These are phyloP conservation scores for Liopterus haemorrhoidalis DNA, from an alignment of 2,888 invertebrate genomes.

Conservation along the genomic window DNA sequence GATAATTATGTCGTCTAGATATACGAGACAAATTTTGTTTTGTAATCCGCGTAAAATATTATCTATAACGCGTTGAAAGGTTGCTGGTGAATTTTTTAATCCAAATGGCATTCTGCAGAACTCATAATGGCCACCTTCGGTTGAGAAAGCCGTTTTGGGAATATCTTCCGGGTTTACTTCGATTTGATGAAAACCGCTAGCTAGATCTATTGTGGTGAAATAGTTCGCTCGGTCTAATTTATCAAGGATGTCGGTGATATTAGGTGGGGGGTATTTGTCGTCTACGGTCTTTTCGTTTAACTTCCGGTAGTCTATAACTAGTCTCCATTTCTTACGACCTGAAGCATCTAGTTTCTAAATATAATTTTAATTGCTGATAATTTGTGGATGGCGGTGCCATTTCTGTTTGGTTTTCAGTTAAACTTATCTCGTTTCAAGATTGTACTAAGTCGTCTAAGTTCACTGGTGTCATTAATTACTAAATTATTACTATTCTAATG, in stretches of 20 bases:
- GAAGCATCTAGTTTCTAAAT: slow-evolving; percentile 33
- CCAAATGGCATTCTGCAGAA: slow-evolving; percentile 37
- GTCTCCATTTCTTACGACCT: slow-evolving; percentile 32
- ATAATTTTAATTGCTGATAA: neutral
- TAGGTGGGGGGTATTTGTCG: slow-evolving; percentile 29
- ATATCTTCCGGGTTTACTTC: slow-evolving; percentile 28
- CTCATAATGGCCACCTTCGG: slow-evolving; percentile 35
- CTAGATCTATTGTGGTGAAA: slow-evolving; percentile 22
- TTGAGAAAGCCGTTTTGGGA: slow-evolving; percentile 35
- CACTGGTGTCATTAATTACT: too few species aligned
- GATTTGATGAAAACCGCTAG: slow-evolving; percentile 31
- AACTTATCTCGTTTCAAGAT: too few species aligned
- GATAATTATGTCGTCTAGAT: slow-evolving; percentile 34
- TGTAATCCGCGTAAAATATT: slow-evolving; percentile 29
- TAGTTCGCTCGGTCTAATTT: slow-evolving; percentile 27
- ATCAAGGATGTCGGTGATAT: slow-evolving; percentile 31
- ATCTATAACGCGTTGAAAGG: slow-evolving; percentile 38
- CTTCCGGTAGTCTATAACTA: slow-evolving; percentile 32
- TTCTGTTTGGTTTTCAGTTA: too few species aligned
- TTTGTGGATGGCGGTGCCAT: too few species aligned
- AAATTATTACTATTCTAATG: too few species aligned
- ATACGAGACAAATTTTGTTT: slow-evolving; percentile 26
- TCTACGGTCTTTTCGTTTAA: slow-evolving; percentile 25
- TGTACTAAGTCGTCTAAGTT: too few species aligned
- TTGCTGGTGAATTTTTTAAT: slow-evolving; percentile 35